Percentiles rank a stretch among this genome's conserved stretches.
Evolutionary conservation across 2,797 vertebrate species (phyloP).

Genomic region (Falco biarmicus): DNA sequence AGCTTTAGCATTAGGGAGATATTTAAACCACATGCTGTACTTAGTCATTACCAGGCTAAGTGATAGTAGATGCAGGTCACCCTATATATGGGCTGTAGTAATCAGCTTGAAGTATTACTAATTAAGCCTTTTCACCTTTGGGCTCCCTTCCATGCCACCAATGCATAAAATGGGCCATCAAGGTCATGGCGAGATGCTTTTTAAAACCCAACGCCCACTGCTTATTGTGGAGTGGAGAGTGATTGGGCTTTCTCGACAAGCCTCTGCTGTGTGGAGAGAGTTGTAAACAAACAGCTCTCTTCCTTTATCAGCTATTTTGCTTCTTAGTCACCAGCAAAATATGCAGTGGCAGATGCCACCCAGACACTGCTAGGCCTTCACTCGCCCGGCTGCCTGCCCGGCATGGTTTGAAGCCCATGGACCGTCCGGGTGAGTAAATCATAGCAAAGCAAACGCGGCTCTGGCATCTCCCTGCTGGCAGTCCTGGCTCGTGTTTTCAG

Average conservation of each 20-base stretch:
- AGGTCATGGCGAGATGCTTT: not conserved
- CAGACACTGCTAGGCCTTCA: not conserved
- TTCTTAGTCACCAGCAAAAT: not conserved
- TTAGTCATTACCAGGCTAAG: slow-evolving; percentile 56
- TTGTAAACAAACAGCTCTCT: not conserved
- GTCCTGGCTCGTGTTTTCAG: not conserved
- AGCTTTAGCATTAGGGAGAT: slow-evolving; percentile 44
- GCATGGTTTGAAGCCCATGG: not conserved
- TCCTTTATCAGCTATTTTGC: not conserved
- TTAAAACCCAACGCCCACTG: slow-evolving; percentile 1
- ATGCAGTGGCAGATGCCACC: not conserved
- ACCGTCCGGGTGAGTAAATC: not conserved
- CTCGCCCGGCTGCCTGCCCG: not conserved
- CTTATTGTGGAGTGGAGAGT: not conserved
- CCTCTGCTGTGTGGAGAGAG: not conserved
- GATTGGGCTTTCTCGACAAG: not conserved
- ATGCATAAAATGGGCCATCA: not conserved
- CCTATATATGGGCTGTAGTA: slow-evolving; percentile 52
- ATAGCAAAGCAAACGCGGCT: accelerated
- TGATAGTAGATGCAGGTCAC: slow-evolving; percentile 63
- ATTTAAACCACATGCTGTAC: slow-evolving; percentile 56
- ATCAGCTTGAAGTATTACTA: slow-evolving; percentile 58
- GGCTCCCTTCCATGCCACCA: slow-evolving; percentile 27
- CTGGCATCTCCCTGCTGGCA: not conserved
- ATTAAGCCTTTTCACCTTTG: slow-evolving; percentile 58